Evolutionary conservation across 2,797 vertebrate genomes (phyloP), one percentile per base, ranked within the genome.

Genomic region (Sebastes minor): DNA sequence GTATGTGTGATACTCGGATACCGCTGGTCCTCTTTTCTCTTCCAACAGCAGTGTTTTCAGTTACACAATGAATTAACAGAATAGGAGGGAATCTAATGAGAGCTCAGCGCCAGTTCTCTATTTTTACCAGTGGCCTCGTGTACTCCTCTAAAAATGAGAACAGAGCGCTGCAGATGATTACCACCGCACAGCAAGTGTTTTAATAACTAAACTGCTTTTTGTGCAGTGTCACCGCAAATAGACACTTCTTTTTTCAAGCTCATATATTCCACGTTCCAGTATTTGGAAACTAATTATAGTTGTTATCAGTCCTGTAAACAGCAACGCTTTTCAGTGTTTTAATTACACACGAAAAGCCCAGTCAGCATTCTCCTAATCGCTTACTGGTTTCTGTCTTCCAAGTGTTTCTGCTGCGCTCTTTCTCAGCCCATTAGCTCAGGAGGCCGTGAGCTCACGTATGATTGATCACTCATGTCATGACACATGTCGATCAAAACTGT

Each of bases 251-350:
- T 60, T 22, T 61, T 64, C 27, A 72, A 65, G 57, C 32, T 63
- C 10, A 53, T 63, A 63, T 79, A 65, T 62, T 76, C 75, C 56
- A 76, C 23, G 4, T 71, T 81, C 23, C 42, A 63, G 49, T 68
- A 56, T 86, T 79, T 85, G 67, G 80, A 82, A 88, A 85, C 64
- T 83, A 82, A 88, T 91, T 86, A 89, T 42, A 72, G 66, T 83
- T 75, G 63, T 88, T 84, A 84, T 84, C 71, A 42, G 69, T 32
- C 52, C 64, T 83, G 79, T 80, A 85, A 89, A 85, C 76, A 78
- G 60, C 33, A 71, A 57, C 2, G 10, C 28, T 82, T 83, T 71
- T 71, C 57, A 59, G 22, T 73, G 72, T 89, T 90, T 92, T 88
- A 87, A 90, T 90, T 86, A 85, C 68, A 80, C 30, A 28, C 46